phyloP scores from a whole-genome alignment of 2,113 vertebrate species.

The Rhagologus leucostigma region DNA sequence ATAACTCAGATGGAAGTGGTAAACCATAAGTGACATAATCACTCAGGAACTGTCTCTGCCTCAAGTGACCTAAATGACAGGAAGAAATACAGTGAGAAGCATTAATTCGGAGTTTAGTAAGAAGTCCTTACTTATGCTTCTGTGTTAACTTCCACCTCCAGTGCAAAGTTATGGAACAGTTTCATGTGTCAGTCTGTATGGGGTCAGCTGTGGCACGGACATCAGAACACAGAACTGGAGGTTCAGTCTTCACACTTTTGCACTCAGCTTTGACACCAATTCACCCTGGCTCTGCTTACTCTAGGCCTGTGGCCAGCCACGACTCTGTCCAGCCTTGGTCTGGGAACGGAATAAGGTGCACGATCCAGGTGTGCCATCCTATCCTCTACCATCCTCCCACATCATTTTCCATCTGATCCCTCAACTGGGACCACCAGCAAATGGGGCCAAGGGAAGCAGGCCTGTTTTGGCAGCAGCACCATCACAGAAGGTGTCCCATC shows the following conservation, averaged over 20 bases:
- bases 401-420: background rate
- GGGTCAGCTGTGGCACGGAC: background rate
- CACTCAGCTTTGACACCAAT: background rate
- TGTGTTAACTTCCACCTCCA: background rate
- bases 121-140: background rate
- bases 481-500: background rate
- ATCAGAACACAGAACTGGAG: background rate
- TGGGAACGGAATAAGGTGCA: background rate
- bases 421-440: background rate
- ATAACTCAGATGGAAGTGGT: slow-evolving; percentile 36
- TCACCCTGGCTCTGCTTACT: background rate
- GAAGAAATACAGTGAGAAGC: slow-evolving; percentile 10
- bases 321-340: background rate
- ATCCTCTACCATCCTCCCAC: background rate
- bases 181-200: background rate
- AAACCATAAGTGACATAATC: slow-evolving; percentile 20
- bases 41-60: slow-evolving; percentile 8
- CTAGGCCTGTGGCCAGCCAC: background rate
- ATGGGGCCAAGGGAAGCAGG: accelerated
- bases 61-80: background rate
- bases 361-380: accelerated
- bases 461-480: background rate
- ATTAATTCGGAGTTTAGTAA: background rate
- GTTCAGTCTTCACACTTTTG: background rate
- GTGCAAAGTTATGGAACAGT: background rate